Evolutionary conservation across 2,888 invertebrate genomes (phyloP), one percentile per base, ranked within the genome.

Genomic region (Flabesymbios commensalis): DNA sequence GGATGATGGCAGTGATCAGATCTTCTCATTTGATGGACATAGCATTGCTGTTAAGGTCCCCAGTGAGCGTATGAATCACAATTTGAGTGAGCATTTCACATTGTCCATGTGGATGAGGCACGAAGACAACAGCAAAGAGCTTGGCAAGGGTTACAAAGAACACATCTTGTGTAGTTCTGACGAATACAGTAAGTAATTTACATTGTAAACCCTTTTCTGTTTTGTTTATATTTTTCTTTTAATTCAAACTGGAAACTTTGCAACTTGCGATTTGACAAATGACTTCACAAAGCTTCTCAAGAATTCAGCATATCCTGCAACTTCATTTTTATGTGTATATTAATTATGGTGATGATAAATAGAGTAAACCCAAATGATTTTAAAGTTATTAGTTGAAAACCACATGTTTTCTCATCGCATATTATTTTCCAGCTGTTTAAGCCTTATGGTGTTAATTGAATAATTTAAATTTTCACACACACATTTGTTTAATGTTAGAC

Each of bases 151-250:
- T 51, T 28, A 74, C 88, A 99, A 99, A 85, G 98, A 99, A 79
- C 97, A 98, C 78, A 90, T 99, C 74, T 85, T 99, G 48, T 99
- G 99, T 83, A 92, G 93, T 75, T 94, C 97, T 29, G 99, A 99
- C 83, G 95, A 97, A 79, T 95, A 96, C 81, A 94, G 95, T 94
- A 76, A 88, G 90, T 68, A 45, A n/a, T 17, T 14, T 29, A n/a
- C n/a, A n/a, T n/a, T 31, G 2, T 43, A 28, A 42, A 43, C 22
- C 5, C 7, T 1, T n/a, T n/a, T 14, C 28, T 51, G 14, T 51
- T 51, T 26, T 51, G 5, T 28, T 51, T 10, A 51, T 10, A 28
- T 31, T 51, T 24, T 10, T 28, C 10, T 28, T 39, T 39, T 39
- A 14, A 39, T 14, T 10, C 14, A 45, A 24, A 14, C 41, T 26